Evolutionary conservation across 92 coral and sea anemone genomes (phyloP).

Genomic region (Hydrozoanthus gracilis): DNA sequence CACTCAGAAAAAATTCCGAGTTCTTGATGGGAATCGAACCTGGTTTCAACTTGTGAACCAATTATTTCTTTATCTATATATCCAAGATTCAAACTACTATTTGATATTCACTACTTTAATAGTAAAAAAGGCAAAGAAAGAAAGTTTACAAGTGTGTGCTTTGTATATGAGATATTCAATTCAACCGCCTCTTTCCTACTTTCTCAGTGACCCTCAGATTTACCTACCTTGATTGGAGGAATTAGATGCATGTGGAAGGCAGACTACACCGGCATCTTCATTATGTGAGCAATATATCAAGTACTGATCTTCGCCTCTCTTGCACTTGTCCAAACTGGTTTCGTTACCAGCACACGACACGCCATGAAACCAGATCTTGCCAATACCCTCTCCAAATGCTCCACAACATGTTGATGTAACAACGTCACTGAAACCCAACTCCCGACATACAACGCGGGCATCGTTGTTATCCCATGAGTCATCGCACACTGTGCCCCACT

Average conservation of each 20-base stretch:
- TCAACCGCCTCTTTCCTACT: too few species aligned
- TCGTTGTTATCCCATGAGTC: not conserved
- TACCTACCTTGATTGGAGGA: not conserved
- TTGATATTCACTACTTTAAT: too few species aligned
- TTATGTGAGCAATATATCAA: conserved; percentile 4
- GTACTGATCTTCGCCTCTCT: not conserved
- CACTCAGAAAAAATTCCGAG: too few species aligned
- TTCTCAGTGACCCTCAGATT: not conserved
- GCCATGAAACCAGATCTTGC: not conserved
- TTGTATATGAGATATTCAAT: not conserved
- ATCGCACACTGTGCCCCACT: conserved; percentile 21
- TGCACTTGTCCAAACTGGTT: not conserved
- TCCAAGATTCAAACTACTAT: too few species aligned
- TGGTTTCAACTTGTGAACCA: too few species aligned
- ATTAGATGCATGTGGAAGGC: not conserved
- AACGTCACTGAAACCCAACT: conserved; percentile 15
- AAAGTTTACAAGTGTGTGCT: not conserved
- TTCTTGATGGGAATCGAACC: too few species aligned
- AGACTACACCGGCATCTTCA: conserved; percentile 2
- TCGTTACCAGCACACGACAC: conserved; percentile 16
- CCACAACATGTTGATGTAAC: conserved; percentile 21
- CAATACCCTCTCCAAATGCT: conserved; percentile 3
- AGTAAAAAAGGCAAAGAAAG: too few species aligned
- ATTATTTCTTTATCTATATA: too few species aligned
- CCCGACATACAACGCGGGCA: conserved; percentile 22